Percentiles rank a stretch among this genome's conserved stretches.
Conservation (phyloP, 2,113 vertebrate species). For the Strix aluco region DNA sequence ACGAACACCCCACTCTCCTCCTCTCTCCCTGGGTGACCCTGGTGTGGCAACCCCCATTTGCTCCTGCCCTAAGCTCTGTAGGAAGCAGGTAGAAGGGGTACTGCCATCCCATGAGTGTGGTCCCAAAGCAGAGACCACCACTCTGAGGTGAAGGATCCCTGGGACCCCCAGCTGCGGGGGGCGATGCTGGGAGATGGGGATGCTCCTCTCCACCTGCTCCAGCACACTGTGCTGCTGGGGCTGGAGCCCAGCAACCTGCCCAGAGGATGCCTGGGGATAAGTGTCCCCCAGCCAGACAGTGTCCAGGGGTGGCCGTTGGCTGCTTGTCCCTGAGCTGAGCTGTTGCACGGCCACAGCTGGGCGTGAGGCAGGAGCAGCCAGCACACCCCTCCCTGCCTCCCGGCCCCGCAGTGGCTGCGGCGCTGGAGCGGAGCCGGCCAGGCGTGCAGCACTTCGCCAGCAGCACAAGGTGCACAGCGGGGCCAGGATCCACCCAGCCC, state of each 20-base stretch:
- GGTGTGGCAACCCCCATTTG: neutral
- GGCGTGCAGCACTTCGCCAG: neutral
- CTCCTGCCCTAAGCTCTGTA: neutral
- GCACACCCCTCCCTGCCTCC: neutral
- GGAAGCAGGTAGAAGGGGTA: neutral
- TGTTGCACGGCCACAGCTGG: accelerated
- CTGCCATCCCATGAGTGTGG: accelerated
- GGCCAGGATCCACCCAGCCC: neutral
- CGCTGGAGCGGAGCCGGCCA: neutral
- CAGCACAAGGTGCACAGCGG: neutral
- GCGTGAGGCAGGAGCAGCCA: neutral
- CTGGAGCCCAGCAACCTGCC: neutral
- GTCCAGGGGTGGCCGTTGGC: neutral
- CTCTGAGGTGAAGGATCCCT: neutral
- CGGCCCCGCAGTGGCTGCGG: neutral
- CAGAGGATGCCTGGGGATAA: neutral
- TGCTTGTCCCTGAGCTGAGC: neutral
- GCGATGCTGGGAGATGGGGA: neutral
- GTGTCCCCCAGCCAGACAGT: neutral
- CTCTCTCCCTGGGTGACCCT: accelerated
- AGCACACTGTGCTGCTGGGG: neutral
- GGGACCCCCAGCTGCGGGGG: neutral
- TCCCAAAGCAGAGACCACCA: neutral
- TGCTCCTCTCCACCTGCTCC: neutral
- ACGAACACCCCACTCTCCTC: neutral